Evolutionary conservation across 1,140 invertebrate genomes (phyloP).

Genomic region (Grapholita molesta): DNA sequence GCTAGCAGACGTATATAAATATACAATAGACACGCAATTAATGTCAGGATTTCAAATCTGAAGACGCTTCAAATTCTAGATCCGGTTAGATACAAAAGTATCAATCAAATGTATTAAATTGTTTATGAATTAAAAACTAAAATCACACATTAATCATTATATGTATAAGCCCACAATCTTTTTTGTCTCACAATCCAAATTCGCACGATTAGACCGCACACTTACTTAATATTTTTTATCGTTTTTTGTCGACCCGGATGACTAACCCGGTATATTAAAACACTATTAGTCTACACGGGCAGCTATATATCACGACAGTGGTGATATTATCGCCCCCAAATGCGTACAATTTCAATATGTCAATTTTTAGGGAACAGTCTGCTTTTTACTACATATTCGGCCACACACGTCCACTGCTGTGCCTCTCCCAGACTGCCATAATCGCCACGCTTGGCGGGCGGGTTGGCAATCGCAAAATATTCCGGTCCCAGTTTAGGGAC

Average conservation of each 20-base stretch:
- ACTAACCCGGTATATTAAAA: slow-evolving; percentile 73
- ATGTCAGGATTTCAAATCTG: too few relatives aligned
- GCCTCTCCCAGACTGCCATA: too few relatives aligned
- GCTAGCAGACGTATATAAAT: too few relatives aligned
- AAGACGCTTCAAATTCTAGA: background rate
- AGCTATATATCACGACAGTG: slow-evolving; percentile 67
- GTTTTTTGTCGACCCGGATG: slow-evolving; percentile 45
- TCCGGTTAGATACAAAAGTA: background rate
- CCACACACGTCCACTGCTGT: too few relatives aligned
- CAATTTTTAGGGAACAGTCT: slow-evolving; percentile 39
- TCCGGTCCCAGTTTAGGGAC: too few relatives aligned
- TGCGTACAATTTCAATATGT: slow-evolving; percentile 66
- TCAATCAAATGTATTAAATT: too few relatives aligned
- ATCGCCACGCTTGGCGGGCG: too few relatives aligned
- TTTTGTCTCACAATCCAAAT: slow-evolving; percentile 11
- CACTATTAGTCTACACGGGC: slow-evolving; percentile 68
- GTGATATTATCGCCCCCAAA: slow-evolving; percentile 71
- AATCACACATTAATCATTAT: background rate
- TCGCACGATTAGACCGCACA: slow-evolving; percentile 14
- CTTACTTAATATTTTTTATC: slow-evolving; percentile 14
- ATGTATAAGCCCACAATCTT: background rate
- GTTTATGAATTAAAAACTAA: background rate
- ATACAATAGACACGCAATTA: too few relatives aligned
- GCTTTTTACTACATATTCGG: too few relatives aligned
- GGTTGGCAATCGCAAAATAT: too few relatives aligned